These are phyloP conservation scores for Thalpophila matura DNA, from an alignment of 2,888 invertebrate genomes.

Conservation along the genomic window DNA sequence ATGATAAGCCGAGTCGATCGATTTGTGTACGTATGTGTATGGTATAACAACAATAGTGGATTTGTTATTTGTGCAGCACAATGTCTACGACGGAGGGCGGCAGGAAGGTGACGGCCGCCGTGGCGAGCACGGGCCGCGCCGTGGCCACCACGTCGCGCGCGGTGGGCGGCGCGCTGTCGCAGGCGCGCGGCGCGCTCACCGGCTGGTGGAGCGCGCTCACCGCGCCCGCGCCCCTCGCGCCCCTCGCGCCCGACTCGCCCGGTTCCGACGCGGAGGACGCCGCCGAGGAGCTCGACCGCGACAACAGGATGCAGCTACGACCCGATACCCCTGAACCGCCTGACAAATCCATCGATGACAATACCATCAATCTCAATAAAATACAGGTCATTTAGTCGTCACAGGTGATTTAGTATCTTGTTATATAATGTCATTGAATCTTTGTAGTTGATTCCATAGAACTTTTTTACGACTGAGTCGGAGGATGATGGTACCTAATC, in stretches of 20 bases:
- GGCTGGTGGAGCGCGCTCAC: constrained; percentile 95
- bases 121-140: constrained; percentile 97
- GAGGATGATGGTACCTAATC: constrained; percentile 36
- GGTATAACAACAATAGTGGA: background rate
- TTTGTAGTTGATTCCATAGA: constrained; percentile 41
- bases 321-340: constrained; percentile 73
- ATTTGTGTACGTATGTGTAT: too few relatives aligned
- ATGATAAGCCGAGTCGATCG: too few relatives aligned
- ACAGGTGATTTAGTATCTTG: constrained; percentile 30
- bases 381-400: constrained; percentile 74
- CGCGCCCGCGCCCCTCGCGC: constrained; percentile 64
- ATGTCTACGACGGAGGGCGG: constrained; percentile 98
- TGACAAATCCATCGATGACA: constrained; percentile 80
- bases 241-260: constrained; percentile 35
- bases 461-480: constrained; percentile 41
- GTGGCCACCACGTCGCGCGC: constrained; percentile 92
- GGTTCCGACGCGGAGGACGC: constrained; percentile 63
- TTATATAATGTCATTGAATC: constrained; percentile 43
- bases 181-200: constrained; percentile 96
- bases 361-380: constrained; percentile 70
- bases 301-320: constrained; percentile 64
- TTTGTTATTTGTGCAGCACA: constrained; percentile 92
- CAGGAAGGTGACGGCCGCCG: constrained; percentile 97
- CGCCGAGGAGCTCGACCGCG: constrained; percentile 54
- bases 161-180: constrained; percentile 95